A percentile compares a stretch with the other conserved stretches of the same genome.
These are phyloP conservation scores for Crotalus tigris DNA, from an alignment of 2,113 vertebrate genomes.

Conservation along the genomic window DNA sequence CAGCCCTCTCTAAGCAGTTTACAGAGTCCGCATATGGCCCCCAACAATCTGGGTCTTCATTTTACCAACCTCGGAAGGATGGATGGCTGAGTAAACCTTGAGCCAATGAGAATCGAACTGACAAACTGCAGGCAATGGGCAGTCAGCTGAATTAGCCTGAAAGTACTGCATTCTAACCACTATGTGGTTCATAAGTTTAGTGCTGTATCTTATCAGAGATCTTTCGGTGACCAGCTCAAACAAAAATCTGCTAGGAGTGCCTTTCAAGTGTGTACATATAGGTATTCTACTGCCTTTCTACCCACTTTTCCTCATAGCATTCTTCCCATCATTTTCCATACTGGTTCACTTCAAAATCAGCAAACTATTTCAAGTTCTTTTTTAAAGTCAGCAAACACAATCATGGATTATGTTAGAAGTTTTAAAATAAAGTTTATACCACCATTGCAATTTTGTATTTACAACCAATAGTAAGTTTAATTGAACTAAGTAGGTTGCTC, in stretches of 20 bases:
- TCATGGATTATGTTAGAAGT: accelerated
- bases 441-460: neutral
- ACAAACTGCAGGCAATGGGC: too few species aligned
- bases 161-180: too few species aligned
- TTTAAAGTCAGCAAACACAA: neutral
- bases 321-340: constrained; percentile 8
- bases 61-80: too few species aligned
- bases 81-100: too few species aligned
- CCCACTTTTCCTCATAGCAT: constrained; percentile 32
- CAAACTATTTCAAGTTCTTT: neutral
- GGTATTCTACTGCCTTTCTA: constrained; percentile 49
- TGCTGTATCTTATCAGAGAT: neutral
- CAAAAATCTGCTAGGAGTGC: constrained; percentile 42
- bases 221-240: constrained; percentile 12
- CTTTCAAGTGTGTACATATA: constrained; percentile 52
- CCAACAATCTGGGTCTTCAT: too few species aligned
- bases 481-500: neutral
- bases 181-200: neutral
- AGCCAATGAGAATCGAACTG: too few species aligned
- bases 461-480: neutral
- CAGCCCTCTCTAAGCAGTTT: too few species aligned
- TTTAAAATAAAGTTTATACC: neutral
- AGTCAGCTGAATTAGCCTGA: too few species aligned
- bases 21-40: too few species aligned
- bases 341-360: constrained; percentile 15